phyloP scores from a whole-genome alignment of 2,888 invertebrate genomes.

The Syrphus vitripennis region DNA sequence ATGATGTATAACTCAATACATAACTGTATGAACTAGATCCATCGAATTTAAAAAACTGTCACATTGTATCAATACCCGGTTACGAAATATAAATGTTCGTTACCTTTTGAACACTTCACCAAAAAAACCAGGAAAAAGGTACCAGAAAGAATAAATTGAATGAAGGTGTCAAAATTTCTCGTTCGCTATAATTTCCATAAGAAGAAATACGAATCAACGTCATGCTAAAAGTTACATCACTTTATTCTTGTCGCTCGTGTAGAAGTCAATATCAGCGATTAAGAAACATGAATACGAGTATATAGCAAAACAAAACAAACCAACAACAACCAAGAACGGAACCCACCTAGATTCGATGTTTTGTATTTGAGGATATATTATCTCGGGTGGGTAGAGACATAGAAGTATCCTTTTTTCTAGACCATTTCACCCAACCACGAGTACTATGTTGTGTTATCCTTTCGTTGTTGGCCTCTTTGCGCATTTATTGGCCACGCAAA shows the following conservation, averaged over 20 bases:
- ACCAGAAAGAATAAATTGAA: background rate
- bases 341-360: background rate
- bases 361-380: background rate
- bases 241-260: constrained; percentile 14
- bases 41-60: too few species aligned
- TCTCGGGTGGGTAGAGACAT: background rate
- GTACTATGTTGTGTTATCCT: background rate
- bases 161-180: background rate
- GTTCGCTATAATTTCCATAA: background rate
- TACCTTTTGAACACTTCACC: constrained; percentile 8
- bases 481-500: constrained; percentile 59
- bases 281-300: constrained; percentile 31
- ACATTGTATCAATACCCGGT: too few species aligned
- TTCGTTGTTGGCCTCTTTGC: constrained; percentile 22
- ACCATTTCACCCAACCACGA: constrained; percentile 42
- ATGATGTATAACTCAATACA: too few species aligned
- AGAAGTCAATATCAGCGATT: constrained; percentile 47
- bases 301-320: background rate
- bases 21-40: too few species aligned
- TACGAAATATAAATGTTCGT: too few species aligned
- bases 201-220: constrained; percentile 36
- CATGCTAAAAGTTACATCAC: constrained; percentile 52
- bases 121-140: background rate
- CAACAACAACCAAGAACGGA: background rate
- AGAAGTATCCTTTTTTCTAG: constrained; percentile 52